Conservation (phyloP, 2,888 invertebrate genomes). For the Perizoma flavofasciatum region DNA sequence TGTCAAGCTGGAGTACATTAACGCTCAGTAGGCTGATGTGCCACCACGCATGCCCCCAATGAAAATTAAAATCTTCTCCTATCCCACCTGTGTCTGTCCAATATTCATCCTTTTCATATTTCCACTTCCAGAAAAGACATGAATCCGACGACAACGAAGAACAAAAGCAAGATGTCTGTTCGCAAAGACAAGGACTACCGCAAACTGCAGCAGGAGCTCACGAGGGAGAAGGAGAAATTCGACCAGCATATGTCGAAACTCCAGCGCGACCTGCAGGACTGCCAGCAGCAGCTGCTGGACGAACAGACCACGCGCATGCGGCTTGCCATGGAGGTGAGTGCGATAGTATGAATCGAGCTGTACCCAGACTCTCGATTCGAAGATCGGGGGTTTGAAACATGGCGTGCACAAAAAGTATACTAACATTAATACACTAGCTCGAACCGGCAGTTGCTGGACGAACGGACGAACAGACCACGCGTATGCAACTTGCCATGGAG, state of each 20-base stretch:
- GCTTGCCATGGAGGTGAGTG: slow-evolving; percentile 92
- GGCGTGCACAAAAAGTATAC: too few species aligned
- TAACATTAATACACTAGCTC: too few species aligned
- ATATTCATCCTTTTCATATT: neutral
- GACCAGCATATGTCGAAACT: slow-evolving; percentile 93
- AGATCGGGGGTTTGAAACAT: too few species aligned
- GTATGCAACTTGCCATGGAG: slow-evolving; percentile 95
- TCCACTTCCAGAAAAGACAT: slow-evolving; percentile 77
- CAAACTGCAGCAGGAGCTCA: slow-evolving; percentile 96
- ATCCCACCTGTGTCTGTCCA: too few species aligned
- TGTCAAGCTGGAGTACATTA: too few species aligned
- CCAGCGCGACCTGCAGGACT: slow-evolving; percentile 94
- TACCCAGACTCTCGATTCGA: too few species aligned
- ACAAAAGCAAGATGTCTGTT: slow-evolving; percentile 91
- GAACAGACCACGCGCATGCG: slow-evolving; percentile 89
- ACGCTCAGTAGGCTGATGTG: too few species aligned
- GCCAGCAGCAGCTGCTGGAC: slow-evolving; percentile 88
- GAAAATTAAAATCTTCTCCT: too few species aligned
- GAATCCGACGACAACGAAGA: slow-evolving; percentile 88
- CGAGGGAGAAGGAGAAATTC: slow-evolving; percentile 97
- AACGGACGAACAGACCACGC: slow-evolving; percentile 83
- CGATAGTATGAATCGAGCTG: too few species aligned
- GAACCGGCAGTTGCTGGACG: slow-evolving; percentile 89
- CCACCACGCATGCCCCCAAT: too few species aligned
- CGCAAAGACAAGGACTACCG: slow-evolving; percentile 98